Conservation (phyloP, 2,113 vertebrate genomes). For the Anarhynchus alexandrinus region DNA sequence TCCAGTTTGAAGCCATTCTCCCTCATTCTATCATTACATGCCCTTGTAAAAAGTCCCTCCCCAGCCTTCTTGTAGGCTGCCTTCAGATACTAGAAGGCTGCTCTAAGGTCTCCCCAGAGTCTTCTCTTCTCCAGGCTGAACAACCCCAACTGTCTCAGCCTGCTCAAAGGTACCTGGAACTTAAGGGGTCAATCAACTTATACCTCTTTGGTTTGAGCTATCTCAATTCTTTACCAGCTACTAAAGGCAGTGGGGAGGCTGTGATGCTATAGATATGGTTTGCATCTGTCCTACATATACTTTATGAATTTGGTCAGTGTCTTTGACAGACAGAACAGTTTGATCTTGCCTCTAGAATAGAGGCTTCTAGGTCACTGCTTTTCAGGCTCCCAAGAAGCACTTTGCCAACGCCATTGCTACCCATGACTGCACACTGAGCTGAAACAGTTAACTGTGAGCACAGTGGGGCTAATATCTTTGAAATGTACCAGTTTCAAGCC, state of each 20-base stretch:
- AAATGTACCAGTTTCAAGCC: not conserved
- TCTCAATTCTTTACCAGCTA: not conserved
- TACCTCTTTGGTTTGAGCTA: not conserved
- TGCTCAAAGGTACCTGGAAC: not conserved
- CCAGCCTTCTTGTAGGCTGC: too few relatives aligned
- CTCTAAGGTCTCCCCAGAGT: too few relatives aligned
- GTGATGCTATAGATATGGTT: not conserved
- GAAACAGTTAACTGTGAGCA: not conserved
- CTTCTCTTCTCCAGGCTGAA: too few relatives aligned
- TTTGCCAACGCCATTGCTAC: not conserved
- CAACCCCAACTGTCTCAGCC: too few relatives aligned
- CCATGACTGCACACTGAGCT: not conserved
- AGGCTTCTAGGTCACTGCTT: not conserved
- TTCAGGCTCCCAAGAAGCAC: not conserved
- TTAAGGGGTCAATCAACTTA: not conserved
- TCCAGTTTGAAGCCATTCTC: too few relatives aligned
- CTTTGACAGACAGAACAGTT: not conserved
- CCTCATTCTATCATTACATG: too few relatives aligned
- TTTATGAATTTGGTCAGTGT: not conserved
- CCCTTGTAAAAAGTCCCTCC: too few relatives aligned
- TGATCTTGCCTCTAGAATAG: not conserved
- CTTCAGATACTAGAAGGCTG: too few relatives aligned
- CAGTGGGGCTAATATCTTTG: not conserved
- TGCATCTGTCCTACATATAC: not conserved
- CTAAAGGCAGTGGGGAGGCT: not conserved